A percentile compares a stretch with the other conserved stretches of the same genome.
phyloP scores from a whole-genome alignment of 2,888 invertebrate species.

The Pemphredon lugubris region DNA sequence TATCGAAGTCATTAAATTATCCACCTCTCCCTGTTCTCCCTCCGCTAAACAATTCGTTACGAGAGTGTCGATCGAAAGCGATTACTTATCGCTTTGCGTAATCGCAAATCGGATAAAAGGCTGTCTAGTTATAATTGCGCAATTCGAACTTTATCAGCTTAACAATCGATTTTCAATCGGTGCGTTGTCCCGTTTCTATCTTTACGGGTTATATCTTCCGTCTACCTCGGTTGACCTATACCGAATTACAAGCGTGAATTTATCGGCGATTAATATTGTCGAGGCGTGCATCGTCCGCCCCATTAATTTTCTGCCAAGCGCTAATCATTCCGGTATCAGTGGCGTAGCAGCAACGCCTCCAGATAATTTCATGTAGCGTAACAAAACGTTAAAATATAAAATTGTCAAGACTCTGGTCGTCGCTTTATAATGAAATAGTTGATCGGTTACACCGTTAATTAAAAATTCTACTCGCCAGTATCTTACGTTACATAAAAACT shows the following conservation, averaged over 20 bases:
- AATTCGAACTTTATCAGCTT: conserved; percentile 5
- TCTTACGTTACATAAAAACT: no score
- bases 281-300: neutral
- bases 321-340: neutral
- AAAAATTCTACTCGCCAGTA: no score
- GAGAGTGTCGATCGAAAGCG: neutral
- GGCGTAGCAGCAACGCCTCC: neutral
- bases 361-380: no score
- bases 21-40: no score
- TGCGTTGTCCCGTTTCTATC: neutral
- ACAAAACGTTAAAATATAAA: no score
- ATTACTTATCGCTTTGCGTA: neutral
- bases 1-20: no score
- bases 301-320: conserved; percentile 1
- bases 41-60: no score
- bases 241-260: neutral
- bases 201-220: neutral
- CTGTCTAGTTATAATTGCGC: no score
- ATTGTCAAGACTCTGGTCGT: no score
- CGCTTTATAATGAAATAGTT: no score
- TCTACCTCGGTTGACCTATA: neutral
- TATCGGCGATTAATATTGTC: conserved; percentile 1
- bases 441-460: no score
- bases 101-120: conserved; percentile 1
- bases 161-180: neutral